Base-by-base conservation (phyloP, 1,140 invertebrate species). In the Harlomillsia oculata region DNA sequence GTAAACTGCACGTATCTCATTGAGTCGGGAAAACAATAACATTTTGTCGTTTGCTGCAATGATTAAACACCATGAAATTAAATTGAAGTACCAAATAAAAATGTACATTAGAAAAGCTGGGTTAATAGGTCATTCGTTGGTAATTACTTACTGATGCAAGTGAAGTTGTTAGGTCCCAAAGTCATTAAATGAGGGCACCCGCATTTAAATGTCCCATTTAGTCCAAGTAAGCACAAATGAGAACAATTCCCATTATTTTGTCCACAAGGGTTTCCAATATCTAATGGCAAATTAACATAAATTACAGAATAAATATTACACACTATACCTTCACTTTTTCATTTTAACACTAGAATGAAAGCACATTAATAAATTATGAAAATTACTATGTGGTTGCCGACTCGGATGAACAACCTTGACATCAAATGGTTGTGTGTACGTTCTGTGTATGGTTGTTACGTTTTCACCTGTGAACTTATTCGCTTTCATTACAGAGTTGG, bases 1-100 rank as follows among this genome's bases (percentile, higher is more conserved):
- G 69, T 89, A 85, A 30, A 92, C 82, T 13, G 88, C 88, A 40
- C 87, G 78, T 57, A 93, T 86, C 72, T 89, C 87, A 67, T 82
- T 83, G 20, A 75, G 71, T 57, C 81, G 75, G 11, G 82, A 81
- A 66, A 87, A 83, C 52, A 91, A 72, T 41, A 92, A 69, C 30
- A 89, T 79, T 56, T 79, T 78, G 66, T 88, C 84, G 70, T 88
- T 85, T 32, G 76, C 81, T 84, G 70, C 25, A 72, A 68, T 18
- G 11, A 16, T 32, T 49, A 21, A 13, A 49, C 16, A 13, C 23
- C 32, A 14, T 49, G 46, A 29, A 49, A 23, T 29, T 25, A 29
- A 5, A 16, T 49, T 30, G 18, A 34, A 16, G 23, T 1, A 41
- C 1, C 21, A 41, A 41, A 41, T 11, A 41, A 46, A 26, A 8